Evolutionary conservation across 2,113 vertebrate species (phyloP), one percentile per base, ranked within the genome.

Genomic region (Myodes glareolus): DNA sequence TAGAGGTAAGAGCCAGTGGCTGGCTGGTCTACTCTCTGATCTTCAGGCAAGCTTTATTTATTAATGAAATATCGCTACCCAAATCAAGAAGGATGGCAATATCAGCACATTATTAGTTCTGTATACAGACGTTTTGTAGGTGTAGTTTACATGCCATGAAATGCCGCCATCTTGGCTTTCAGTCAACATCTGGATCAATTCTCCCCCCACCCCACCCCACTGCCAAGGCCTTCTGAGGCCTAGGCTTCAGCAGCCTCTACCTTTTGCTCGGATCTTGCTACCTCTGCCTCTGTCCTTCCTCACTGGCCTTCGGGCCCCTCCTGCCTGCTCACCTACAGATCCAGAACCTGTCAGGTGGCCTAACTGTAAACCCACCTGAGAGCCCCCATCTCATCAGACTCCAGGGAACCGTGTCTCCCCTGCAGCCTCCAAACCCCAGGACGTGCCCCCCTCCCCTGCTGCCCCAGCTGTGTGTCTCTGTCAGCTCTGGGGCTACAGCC

Each of bases 31-130:
- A 58, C 55, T 58, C 19, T 58, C 55, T 58, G 55, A 58, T 58
- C 55, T 58, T 58, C 55, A 58, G 55, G 55, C 17, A 58, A 58
- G 55, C 55, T 58, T 58, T 58, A 58, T 58, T 58, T 58, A 21
- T 58, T 58, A 58, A 58, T 19, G 55, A 19, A 58, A 58, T 58
- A 19, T 19, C 55, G 5, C 55, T 19, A 58, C 17, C 29, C 9
- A 27, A 25, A 73, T 29, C 6, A 33, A 33, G 27, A 14, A 3
- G 29, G 7, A 21, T 1, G 0, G 16, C 12, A 70, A 0, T 3
- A 75, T 47, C 7, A 0, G 42, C 27, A 33, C 16, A 5, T 27
- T 87, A 85, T 27, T 87, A 85, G 16, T 2, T 31, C 21, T 0
- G 9, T 58, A 3, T 17, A 42, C 10, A 16, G 39, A 21, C 6